Conservation (phyloP, 2,888 invertebrate genomes). For the Rhyacophila evoluta region DNA sequence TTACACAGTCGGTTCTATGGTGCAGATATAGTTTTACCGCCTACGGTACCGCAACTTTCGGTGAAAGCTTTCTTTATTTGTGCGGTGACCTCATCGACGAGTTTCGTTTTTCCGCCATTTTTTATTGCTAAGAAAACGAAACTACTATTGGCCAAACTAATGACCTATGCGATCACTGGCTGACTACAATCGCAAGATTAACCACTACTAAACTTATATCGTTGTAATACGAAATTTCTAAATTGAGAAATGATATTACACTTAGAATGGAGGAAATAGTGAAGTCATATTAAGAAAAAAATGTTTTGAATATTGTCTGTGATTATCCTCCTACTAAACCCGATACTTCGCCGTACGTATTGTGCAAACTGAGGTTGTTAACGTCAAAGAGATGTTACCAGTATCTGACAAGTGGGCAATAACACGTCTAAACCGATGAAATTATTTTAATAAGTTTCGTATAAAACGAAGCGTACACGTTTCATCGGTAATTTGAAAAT, state of each 20-base stretch:
- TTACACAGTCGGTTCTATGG: not conserved
- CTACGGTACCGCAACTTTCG: not conserved
- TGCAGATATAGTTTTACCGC: not conserved
- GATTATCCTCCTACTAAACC: not conserved
- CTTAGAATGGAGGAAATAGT: no score
- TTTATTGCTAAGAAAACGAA: slow-evolving; percentile 4
- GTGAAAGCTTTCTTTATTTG: slow-evolving; percentile 12
- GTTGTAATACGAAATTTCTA: not conserved
- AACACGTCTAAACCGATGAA: not conserved
- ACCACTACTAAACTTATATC: not conserved
- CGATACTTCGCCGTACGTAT: not conserved
- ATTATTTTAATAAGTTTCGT: not conserved
- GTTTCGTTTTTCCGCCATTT: slow-evolving; percentile 4
- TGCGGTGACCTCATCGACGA: not conserved
- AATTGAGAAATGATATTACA: no score
- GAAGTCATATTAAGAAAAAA: no score
- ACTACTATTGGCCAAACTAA: not conserved
- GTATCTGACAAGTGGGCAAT: not conserved
- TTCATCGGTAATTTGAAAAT: no score
- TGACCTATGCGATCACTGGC: not conserved
- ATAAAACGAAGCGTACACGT: no score
- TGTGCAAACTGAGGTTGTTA: not conserved
- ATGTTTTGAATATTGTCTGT: no score
- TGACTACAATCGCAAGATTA: not conserved
- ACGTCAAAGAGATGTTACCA: not conserved